Percentiles rank a stretch among this genome's conserved stretches.
These are phyloP conservation scores for Chrysopilus asiliformis DNA, from an alignment of 2,888 invertebrate genomes.

Conservation along the genomic window DNA sequence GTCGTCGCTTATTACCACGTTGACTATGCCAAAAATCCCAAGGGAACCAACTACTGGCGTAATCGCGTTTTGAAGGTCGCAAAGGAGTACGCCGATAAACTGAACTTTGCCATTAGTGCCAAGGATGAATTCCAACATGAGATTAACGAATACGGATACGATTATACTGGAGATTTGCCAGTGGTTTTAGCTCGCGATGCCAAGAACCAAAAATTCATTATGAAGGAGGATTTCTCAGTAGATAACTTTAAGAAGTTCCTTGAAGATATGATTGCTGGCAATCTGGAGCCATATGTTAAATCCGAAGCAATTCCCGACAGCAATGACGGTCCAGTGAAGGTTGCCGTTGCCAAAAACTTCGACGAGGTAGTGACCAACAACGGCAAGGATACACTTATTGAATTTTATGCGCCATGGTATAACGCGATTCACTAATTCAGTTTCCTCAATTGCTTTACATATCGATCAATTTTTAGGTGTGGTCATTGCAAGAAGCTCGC, in stretches of 20 bases:
- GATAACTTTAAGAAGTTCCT: constrained; percentile 77
- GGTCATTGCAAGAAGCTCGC: constrained; percentile 96
- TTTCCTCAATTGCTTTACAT: no score
- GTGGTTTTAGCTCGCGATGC: constrained; percentile 70
- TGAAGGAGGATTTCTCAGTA: constrained; percentile 80
- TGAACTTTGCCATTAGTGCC: constrained; percentile 81
- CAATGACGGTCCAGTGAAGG: constrained; percentile 69
- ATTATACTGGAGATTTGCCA: constrained; percentile 81
- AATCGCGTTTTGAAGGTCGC: constrained; percentile 81
- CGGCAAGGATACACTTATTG: constrained; percentile 84
- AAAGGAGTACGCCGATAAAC: constrained; percentile 35
- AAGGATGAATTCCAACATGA: constrained; percentile 92
- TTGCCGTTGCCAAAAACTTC: constrained; percentile 95
- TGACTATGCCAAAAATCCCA: constrained; percentile 92
- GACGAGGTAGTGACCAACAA: constrained; percentile 84
- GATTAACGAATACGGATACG: constrained; percentile 85
- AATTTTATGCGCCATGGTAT: constrained; percentile 99
- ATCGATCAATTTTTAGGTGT: no score
- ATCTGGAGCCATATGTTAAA: constrained; percentile 84
- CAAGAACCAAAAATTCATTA: constrained; percentile 77
- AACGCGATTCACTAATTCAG: no score
- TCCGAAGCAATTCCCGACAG: constrained; percentile 84
- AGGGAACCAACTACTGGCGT: constrained; percentile 99
- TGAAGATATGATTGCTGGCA: constrained; percentile 65
- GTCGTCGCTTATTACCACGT: constrained; percentile 87